Percentiles rank a stretch among this genome's conserved stretches.
These are phyloP conservation scores for Patella ulyssiponensis DNA, from an alignment of 2,888 invertebrate species.

Conservation along the genomic window DNA sequence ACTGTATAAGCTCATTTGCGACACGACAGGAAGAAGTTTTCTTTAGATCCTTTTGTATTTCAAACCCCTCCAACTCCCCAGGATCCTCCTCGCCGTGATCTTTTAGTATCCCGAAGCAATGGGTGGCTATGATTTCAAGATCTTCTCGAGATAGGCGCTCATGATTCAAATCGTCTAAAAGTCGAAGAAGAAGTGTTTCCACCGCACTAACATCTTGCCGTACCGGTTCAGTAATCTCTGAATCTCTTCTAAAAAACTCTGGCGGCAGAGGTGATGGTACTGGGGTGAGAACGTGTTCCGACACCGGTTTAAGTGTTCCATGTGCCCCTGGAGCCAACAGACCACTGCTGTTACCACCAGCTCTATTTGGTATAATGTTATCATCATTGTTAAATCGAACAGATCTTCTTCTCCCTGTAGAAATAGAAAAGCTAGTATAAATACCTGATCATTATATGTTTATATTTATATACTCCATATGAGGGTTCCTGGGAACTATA, in stretches of 20 bases:
- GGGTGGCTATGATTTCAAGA: constrained; percentile 43
- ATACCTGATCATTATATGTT: background rate
- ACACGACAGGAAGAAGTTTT: constrained; percentile 31
- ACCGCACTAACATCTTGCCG: constrained; percentile 33
- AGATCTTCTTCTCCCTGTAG: constrained; percentile 37
- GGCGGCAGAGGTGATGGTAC: constrained; percentile 43
- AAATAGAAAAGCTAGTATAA: constrained; percentile 17
- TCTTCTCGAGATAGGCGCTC: constrained; percentile 43
- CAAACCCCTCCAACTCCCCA: background rate
- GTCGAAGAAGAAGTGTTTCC: constrained; percentile 44
- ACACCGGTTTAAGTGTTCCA: constrained; percentile 33
- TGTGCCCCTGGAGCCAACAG: background rate
- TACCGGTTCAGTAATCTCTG: constrained; percentile 25
- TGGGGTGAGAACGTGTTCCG: constrained; percentile 50
- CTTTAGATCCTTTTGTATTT: constrained; percentile 14
- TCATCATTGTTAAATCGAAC: constrained; percentile 43
- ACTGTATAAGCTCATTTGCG: constrained; percentile 48
- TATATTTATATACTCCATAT: no score
- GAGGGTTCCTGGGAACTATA: no score
- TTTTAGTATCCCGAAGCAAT: constrained; percentile 27
- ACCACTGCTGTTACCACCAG: background rate
- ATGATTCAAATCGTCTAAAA: constrained; percentile 48
- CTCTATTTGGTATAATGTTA: constrained; percentile 28
- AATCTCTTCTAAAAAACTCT: constrained; percentile 30
- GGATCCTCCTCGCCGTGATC: constrained; percentile 26